These are phyloP conservation scores for Azorinus chamasolen DNA, from an alignment of 2,888 invertebrate genomes.

Conservation along the genomic window DNA sequence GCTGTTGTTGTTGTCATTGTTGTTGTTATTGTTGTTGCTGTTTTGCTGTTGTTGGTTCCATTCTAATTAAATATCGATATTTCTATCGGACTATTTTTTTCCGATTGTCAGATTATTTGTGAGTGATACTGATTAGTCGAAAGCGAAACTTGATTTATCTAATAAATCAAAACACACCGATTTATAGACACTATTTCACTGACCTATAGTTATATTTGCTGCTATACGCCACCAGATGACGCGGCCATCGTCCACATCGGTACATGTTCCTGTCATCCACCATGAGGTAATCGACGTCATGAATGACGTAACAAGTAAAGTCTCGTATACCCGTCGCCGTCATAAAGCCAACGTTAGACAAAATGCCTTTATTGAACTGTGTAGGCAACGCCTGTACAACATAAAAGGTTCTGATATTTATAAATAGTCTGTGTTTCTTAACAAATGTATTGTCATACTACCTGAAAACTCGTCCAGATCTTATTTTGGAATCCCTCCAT, in stretches of 20 bases:
- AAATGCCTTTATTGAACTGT: slow-evolving; percentile 58
- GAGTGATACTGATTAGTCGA: too few species aligned
- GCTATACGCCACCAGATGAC: slow-evolving; percentile 49
- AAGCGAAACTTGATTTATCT: too few species aligned
- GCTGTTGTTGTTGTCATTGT: too few species aligned
- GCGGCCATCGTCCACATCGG: slow-evolving; percentile 57
- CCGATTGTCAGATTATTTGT: too few species aligned
- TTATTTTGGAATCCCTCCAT: too few species aligned
- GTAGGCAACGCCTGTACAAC: slow-evolving; percentile 56
- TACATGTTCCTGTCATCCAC: slow-evolving; percentile 61
- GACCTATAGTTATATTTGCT: slow-evolving; percentile 49
- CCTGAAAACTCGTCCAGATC: too few species aligned
- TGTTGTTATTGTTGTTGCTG: too few species aligned
- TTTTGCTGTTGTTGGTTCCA: too few species aligned
- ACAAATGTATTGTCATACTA: background rate
- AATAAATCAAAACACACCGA: too few species aligned
- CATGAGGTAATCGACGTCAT: slow-evolving; percentile 56
- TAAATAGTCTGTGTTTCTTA: background rate
- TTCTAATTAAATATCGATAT: too few species aligned
- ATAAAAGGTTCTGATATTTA: background rate
- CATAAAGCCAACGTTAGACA: slow-evolving; percentile 60
- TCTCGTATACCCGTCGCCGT: slow-evolving; percentile 45
- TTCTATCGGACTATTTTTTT: too few species aligned
- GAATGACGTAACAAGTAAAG: slow-evolving; percentile 62
- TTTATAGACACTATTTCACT: too few species aligned